Conservation (phyloP, 2,888 invertebrate species). For the Aphodius granarius region DNA sequence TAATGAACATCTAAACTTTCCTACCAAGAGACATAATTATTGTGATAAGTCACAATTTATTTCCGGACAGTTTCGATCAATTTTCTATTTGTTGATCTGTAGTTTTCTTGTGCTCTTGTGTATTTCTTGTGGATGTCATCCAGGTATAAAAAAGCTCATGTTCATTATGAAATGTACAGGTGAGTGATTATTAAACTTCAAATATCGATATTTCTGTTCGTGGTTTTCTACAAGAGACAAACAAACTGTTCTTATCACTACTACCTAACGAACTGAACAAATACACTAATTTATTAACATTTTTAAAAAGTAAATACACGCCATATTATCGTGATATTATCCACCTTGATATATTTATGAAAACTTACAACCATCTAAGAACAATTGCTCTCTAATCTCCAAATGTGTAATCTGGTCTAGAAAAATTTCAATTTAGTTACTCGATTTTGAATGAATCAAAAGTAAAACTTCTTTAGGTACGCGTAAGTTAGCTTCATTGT, state of each 20-base stretch:
- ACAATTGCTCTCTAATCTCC: background rate
- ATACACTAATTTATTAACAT: background rate
- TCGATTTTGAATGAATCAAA: background rate
- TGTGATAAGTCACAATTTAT: background rate
- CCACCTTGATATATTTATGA: background rate
- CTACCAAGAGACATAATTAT: background rate
- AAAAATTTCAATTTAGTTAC: background rate
- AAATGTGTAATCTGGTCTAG: background rate
- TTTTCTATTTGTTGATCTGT: background rate
- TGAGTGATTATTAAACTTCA: background rate
- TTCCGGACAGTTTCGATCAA: background rate
- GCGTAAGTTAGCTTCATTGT: background rate
- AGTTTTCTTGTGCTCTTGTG: background rate
- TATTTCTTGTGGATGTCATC: too few species aligned
- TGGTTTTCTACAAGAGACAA: background rate
- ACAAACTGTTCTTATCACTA: background rate
- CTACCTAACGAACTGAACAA: background rate
- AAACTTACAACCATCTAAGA: background rate
- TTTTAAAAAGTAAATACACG: background rate
- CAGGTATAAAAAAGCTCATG: background rate
- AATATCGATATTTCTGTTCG: background rate
- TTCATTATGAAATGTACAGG: background rate
- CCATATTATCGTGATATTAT: too few species aligned
- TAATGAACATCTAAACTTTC: background rate
- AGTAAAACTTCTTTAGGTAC: background rate